These are phyloP conservation scores for Crotalus helleri DNA, from an alignment of 2,113 vertebrate genomes.

Conservation along the genomic window DNA sequence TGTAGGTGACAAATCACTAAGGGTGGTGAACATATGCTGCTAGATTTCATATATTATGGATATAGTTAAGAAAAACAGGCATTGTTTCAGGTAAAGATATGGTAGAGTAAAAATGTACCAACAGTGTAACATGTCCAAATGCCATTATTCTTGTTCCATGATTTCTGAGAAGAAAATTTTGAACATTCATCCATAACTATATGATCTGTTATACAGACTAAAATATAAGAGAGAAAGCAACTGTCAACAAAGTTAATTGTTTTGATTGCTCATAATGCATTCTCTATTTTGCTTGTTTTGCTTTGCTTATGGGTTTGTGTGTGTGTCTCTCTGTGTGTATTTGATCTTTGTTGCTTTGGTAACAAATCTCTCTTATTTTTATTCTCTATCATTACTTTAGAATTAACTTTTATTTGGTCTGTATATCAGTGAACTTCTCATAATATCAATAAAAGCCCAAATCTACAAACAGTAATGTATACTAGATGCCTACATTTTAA, in stretches of 20 bases:
- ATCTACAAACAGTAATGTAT: neutral
- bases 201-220: neutral
- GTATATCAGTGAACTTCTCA: neutral
- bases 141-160: neutral
- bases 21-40: neutral
- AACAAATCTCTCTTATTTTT: neutral
- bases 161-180: neutral
- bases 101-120: neutral
- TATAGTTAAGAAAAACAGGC: neutral
- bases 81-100: neutral
- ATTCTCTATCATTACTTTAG: slow-evolving; percentile 5
- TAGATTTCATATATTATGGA: neutral
- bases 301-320: neutral
- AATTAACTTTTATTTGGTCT: slow-evolving; percentile 20
- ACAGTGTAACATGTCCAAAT: neutral
- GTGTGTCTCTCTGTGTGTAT: neutral
- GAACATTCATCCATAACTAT: neutral
- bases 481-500: neutral
- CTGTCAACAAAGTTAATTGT: slow-evolving; percentile 1
- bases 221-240: neutral
- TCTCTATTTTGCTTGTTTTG: neutral
- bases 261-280: slow-evolving; percentile 22
- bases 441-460: neutral
- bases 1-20: no score
- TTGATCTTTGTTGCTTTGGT: neutral